Conservation (phyloP, 2,113 vertebrate species). For the Ophiodon elongatus region DNA sequence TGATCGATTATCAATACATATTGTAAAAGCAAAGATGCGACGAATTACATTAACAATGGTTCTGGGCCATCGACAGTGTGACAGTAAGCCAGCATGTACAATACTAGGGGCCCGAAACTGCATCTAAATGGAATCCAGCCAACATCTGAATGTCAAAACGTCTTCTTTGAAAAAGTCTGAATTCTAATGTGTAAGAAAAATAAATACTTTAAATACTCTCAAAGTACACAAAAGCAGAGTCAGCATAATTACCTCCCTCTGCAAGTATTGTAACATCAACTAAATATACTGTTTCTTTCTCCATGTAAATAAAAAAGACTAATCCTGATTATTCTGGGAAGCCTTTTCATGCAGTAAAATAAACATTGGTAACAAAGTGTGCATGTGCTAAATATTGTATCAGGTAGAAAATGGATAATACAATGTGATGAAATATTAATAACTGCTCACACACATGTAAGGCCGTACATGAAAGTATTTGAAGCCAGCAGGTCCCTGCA, state of each 20-base stretch:
- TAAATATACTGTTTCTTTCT: background rate
- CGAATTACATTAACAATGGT: background rate
- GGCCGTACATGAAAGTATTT: constrained; percentile 5
- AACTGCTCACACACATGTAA: constrained; percentile 28
- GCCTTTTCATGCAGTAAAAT: background rate
- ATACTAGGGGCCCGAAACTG: background rate
- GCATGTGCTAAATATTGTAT: constrained; percentile 57
- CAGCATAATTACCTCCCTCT: background rate
- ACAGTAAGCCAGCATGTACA: too few species aligned
- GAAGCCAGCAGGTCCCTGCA: constrained; percentile 10
- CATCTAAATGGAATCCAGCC: background rate
- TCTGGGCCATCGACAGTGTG: background rate
- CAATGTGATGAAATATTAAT: constrained; percentile 60
- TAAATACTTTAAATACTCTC: background rate
- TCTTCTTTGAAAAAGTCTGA: background rate
- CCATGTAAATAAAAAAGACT: background rate
- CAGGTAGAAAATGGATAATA: constrained; percentile 32
- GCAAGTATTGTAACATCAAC: background rate
- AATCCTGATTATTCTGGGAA: background rate
- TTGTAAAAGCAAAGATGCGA: background rate
- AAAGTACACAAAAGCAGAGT: background rate
- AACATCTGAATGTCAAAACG: background rate
- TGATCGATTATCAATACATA: background rate
- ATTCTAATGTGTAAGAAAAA: constrained; percentile 1
- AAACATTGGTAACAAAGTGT: constrained; percentile 1